These are phyloP conservation scores for Drosophila rubida DNA, from an alignment of 2,888 invertebrate species.

Conservation along the genomic window DNA sequence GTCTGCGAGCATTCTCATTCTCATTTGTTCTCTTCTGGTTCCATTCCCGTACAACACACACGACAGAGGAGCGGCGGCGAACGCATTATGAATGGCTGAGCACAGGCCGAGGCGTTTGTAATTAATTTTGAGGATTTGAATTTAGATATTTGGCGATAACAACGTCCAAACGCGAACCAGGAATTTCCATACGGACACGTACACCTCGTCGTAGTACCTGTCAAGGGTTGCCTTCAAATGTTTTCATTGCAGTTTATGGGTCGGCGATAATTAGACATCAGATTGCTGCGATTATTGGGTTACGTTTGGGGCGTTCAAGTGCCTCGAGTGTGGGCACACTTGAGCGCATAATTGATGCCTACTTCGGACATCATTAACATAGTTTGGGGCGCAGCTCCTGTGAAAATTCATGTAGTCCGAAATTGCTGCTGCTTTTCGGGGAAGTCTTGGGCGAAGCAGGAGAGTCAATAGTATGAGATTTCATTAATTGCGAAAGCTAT, in stretches of 20 bases:
- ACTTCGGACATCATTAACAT: conserved; percentile 6
- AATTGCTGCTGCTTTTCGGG: background rate
- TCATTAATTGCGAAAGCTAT: background rate
- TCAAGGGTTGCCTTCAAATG: conserved; percentile 31
- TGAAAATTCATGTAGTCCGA: background rate
- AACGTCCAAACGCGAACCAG: conserved; percentile 30
- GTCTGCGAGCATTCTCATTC: conserved; percentile 34
- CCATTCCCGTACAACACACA: too few relatives aligned
- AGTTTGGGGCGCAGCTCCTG: background rate
- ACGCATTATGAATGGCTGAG: conserved; percentile 21
- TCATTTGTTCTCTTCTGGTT: conserved; percentile 24
- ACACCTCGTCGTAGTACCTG: conserved; percentile 25
- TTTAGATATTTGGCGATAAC: conserved; percentile 61
- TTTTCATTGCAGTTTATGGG: conserved; percentile 56
- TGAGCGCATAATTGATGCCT: conserved; percentile 8
- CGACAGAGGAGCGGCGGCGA: too few relatives aligned
- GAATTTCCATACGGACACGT: conserved; percentile 56
- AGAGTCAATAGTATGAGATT: background rate
- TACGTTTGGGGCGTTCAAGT: conserved; percentile 13
- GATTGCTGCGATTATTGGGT: conserved; percentile 14
- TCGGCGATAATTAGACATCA: conserved; percentile 53
- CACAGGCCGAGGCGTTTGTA: conserved; percentile 47
- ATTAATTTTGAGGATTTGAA: conserved; percentile 75
- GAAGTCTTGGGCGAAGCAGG: background rate
- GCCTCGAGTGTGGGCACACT: conserved; percentile 20